Evolutionary conservation across 2,888 invertebrate species (phyloP).

Genomic region (Chrysodeixis includens): DNA sequence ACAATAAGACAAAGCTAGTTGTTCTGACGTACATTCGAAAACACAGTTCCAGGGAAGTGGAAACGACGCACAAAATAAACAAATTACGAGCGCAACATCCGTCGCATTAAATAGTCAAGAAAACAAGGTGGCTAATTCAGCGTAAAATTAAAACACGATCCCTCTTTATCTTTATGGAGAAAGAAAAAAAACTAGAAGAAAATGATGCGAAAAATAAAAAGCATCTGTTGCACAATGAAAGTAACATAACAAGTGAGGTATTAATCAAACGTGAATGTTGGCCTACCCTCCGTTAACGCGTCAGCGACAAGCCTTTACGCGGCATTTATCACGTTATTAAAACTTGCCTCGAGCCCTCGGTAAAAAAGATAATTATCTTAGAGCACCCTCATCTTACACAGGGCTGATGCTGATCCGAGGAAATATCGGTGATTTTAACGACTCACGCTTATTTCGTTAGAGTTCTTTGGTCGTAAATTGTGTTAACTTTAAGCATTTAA

Average conservation of each 20-base stretch:
- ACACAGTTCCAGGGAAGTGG: slow-evolving; percentile 13
- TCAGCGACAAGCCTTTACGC: slow-evolving; percentile 87
- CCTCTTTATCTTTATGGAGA: slow-evolving; percentile 66
- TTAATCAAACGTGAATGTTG: slow-evolving; percentile 65
- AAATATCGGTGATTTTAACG: slow-evolving; percentile 15
- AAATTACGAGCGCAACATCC: slow-evolving; percentile 60
- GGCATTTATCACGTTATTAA: slow-evolving; percentile 89
- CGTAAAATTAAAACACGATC: slow-evolving; percentile 83
- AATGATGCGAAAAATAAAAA: slow-evolving; percentile 80
- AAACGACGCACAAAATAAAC: slow-evolving; percentile 34
- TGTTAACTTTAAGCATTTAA: no score
- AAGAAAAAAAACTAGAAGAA: slow-evolving; percentile 66
- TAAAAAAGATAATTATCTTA: slow-evolving; percentile 90
- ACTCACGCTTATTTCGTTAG: neutral
- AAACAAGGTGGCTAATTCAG: slow-evolving; percentile 77
- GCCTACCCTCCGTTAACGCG: slow-evolving; percentile 79
- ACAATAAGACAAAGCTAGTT: neutral
- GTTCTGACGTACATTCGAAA: neutral
- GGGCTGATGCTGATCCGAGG: slow-evolving; percentile 69
- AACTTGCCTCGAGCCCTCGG: slow-evolving; percentile 81
- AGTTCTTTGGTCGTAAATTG: no score
- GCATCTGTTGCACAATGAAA: slow-evolving; percentile 70
- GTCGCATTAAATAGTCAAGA: slow-evolving; percentile 64
- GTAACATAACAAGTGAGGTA: slow-evolving; percentile 75
- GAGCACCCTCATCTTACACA: slow-evolving; percentile 83